Evolutionary conservation across 2,888 invertebrate species (phyloP).

Genomic region (Coelopa pilipes): DNA sequence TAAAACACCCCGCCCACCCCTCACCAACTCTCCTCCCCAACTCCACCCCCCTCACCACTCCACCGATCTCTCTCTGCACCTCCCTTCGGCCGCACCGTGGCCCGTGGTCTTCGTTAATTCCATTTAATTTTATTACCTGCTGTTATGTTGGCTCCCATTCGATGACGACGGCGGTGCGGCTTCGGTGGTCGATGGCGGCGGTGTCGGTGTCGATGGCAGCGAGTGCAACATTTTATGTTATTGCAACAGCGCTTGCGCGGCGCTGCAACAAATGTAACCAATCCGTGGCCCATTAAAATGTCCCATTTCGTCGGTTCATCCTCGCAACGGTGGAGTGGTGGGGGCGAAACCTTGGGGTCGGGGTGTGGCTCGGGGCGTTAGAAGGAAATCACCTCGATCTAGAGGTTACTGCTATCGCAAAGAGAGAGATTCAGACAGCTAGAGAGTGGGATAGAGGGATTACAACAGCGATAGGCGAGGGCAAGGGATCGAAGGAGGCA

Average conservation of each 20-base stretch:
- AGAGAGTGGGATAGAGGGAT: too few relatives aligned
- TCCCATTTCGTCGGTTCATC: conserved; percentile 7
- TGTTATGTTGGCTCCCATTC: conserved; percentile 22
- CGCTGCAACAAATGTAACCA: conserved; percentile 26
- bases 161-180: neutral
- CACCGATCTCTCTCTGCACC: too few relatives aligned
- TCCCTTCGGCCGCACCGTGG: neutral
- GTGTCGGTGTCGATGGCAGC: neutral
- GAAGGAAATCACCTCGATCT: too few relatives aligned
- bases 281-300: conserved; percentile 34
- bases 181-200: neutral
- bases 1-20: neutral
- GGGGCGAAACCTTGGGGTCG: neutral
- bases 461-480: too few relatives aligned
- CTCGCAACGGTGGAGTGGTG: neutral
- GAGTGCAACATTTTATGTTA: conserved; percentile 46
- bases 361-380: neutral
- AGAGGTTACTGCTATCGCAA: too few relatives aligned
- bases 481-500: too few relatives aligned
- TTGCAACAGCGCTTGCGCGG: conserved; percentile 30
- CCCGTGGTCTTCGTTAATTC: conserved; percentile 39
- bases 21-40: neutral
- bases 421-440: too few relatives aligned
- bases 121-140: conserved; percentile 40
- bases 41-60: neutral